phyloP scores from a whole-genome alignment of 2,888 invertebrate species.

The Archips crataeganus region DNA sequence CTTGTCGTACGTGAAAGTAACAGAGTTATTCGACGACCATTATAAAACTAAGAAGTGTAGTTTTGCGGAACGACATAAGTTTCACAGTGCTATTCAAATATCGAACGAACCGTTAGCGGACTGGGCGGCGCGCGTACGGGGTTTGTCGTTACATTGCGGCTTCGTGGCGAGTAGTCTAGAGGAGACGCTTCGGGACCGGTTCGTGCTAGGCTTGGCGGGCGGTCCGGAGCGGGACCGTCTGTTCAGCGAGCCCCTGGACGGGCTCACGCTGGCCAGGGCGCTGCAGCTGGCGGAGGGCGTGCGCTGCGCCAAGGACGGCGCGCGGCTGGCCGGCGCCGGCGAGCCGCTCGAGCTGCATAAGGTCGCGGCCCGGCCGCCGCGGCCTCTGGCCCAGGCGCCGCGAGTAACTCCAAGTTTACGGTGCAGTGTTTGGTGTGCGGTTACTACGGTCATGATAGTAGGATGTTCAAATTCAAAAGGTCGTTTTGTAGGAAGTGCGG shows the following conservation, averaged over 20 bases:
- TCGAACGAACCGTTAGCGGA: constrained; percentile 21
- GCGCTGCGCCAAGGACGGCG: background rate
- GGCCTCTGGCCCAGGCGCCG: background rate
- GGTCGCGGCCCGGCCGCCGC: background rate
- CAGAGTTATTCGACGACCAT: constrained; percentile 33
- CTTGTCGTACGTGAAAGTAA: constrained; percentile 13
- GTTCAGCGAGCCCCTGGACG: background rate
- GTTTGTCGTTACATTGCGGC: constrained; percentile 42
- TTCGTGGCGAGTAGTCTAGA: constrained; percentile 25
- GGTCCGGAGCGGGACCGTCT: background rate
- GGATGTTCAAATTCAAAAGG: background rate
- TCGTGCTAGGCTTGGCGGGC: constrained; percentile 5
- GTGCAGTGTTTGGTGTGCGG: background rate
- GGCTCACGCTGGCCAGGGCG: background rate
- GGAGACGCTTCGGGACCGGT: constrained; percentile 3
- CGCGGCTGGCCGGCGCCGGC: background rate
- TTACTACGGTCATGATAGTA: background rate
- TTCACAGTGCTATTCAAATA: constrained; percentile 38
- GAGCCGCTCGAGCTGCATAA: background rate
- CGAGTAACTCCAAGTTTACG: background rate
- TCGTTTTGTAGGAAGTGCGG: background rate
- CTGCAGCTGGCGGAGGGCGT: background rate
- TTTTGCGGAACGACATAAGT: constrained; percentile 35
- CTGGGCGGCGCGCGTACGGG: constrained; percentile 44
- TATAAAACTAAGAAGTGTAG: constrained; percentile 36